Percentiles rank a stretch among this genome's conserved stretches.
Evolutionary conservation across 2,113 vertebrate species (phyloP).

Genomic region (Paradoxurus hermaphroditus): DNA sequence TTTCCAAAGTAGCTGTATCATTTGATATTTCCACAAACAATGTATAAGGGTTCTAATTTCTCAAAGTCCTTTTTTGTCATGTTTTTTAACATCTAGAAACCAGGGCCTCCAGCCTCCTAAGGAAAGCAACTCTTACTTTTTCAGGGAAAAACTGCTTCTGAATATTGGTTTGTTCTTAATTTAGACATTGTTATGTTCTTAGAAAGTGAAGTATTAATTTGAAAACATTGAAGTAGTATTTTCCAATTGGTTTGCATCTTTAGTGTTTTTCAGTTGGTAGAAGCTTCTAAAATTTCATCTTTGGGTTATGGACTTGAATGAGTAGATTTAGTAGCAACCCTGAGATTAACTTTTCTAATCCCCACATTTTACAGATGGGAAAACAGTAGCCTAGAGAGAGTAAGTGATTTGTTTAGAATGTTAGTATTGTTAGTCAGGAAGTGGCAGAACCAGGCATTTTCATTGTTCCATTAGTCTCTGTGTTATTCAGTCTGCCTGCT

Average conservation of each 20-base stretch:
- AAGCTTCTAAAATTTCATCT: constrained; percentile 5
- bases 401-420: background rate
- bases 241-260: background rate
- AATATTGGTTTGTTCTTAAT: background rate
- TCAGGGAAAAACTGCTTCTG: background rate
- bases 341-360: background rate
- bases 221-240: background rate
- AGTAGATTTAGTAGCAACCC: background rate
- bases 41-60: background rate
- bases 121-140: background rate
- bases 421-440: background rate
- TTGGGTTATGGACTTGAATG: background rate
- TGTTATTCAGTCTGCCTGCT: background rate
- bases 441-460: constrained; percentile 16
- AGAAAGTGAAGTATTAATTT: constrained; percentile 20
- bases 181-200: background rate
- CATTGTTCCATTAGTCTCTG: background rate
- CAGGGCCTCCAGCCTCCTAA: background rate
- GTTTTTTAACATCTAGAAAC: background rate
- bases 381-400: background rate
- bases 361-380: background rate
- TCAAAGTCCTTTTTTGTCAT: background rate
- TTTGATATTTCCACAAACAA: background rate
- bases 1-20: background rate
- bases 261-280: background rate